A percentile compares a stretch with the other conserved stretches of the same genome.
phyloP scores from a whole-genome alignment of 2,888 invertebrate species.

The Nemoura dubitans region DNA sequence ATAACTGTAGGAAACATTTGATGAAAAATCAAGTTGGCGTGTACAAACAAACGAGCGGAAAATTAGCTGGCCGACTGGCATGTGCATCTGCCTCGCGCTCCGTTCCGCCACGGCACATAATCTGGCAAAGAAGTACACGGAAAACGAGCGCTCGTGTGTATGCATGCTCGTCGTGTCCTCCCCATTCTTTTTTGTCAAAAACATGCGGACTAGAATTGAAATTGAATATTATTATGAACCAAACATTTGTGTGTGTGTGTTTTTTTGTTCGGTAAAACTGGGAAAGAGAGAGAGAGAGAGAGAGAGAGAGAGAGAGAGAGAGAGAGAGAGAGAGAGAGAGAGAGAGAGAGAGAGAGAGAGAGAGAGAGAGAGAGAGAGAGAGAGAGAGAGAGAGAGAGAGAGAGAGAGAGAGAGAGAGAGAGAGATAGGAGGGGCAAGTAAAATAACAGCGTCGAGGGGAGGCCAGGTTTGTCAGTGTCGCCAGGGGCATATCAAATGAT shows the following conservation, averaged over 20 bases:
- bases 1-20: not conserved
- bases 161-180: not conserved
- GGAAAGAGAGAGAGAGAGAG: no score
- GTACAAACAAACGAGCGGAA: not conserved
- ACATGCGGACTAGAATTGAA: slow-evolving; percentile 13
- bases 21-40: not conserved
- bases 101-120: not conserved
- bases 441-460: slow-evolving; percentile 17
- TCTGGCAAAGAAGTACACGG: not conserved
- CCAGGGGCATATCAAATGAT: slow-evolving; percentile 33
- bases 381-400: no score
- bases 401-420: no score
- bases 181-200: not conserved
- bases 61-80: not conserved
- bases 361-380: no score
- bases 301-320: no score
- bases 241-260: slow-evolving; percentile 25
- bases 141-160: not conserved
- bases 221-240: slow-evolving; percentile 34
- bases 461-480: slow-evolving; percentile 1
- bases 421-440: slow-evolving; percentile 20
- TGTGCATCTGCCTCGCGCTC: not conserved
- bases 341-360: no score
- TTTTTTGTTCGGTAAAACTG: slow-evolving; percentile 21
- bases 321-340: no score